Evolutionary conservation across 1,140 invertebrate species (phyloP).

Genomic region (Brachionus paranguensis): DNA sequence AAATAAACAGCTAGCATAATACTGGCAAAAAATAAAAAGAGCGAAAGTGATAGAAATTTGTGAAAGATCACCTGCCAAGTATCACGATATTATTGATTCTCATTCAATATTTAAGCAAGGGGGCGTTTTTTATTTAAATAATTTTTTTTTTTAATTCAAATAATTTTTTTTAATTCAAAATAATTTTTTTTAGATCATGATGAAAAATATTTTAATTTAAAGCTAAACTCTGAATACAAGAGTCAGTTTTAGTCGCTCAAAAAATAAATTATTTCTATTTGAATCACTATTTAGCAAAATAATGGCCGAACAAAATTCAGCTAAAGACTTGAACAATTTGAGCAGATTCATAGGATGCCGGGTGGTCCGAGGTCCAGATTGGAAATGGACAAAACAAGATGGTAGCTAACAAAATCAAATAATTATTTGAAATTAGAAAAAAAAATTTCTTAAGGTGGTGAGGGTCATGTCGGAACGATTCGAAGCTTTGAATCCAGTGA

Average conservation of each 20-base stretch:
- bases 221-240: background rate
- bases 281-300: background rate
- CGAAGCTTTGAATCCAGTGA: slow-evolving; percentile 94
- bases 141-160: background rate
- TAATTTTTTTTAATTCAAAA: background rate
- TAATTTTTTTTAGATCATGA: background rate
- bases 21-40: background rate
- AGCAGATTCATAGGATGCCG: slow-evolving; percentile 63
- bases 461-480: slow-evolving; percentile 92
- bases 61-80: background rate
- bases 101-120: background rate
- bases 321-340: background rate
- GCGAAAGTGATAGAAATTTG: background rate
- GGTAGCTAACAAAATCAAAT: slow-evolving; percentile 54
- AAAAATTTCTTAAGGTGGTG: slow-evolving; percentile 59
- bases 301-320: background rate
- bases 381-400: slow-evolving; percentile 99
- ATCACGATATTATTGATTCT: background rate
- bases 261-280: background rate
- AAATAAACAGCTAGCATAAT: background rate
- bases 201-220: background rate
- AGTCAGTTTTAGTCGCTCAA: background rate
- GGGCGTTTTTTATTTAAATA: background rate
- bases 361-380: slow-evolving; percentile 88
- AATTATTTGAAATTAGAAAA: background rate